Evolutionary conservation across 1,140 invertebrate species (phyloP).

Genomic region (Armadillidium nasatum): DNA sequence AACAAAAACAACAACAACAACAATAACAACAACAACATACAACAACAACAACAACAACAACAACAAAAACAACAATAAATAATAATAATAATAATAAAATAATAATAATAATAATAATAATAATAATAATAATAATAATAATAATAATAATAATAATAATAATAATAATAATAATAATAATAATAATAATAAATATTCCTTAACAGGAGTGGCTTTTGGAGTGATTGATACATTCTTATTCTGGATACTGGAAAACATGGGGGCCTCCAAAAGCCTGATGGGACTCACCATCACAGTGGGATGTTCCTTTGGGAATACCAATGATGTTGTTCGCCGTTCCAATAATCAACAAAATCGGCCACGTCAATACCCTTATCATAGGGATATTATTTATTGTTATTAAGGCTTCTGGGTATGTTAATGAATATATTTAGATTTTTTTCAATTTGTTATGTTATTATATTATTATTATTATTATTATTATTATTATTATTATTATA

Average conservation of each 20-base stretch:
- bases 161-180: too few relatives aligned
- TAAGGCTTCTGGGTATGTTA: constrained; percentile 63
- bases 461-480: too few relatives aligned
- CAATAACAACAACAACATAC: too few relatives aligned
- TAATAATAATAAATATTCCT: constrained; percentile 35
- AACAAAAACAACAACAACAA: too few relatives aligned
- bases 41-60: too few relatives aligned
- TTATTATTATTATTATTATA: too few relatives aligned
- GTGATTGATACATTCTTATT: constrained; percentile 82
- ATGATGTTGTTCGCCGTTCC: constrained; percentile 69
- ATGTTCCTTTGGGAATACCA: constrained; percentile 69
- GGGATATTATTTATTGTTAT: constrained; percentile 72
- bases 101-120: too few relatives aligned
- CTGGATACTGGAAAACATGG: constrained; percentile 75
- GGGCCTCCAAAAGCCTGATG: constrained; percentile 71
- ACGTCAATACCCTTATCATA: constrained; percentile 74
- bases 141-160: too few relatives aligned
- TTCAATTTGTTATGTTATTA: too few relatives aligned
- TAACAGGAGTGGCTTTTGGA: constrained; percentile 70
- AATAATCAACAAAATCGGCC: constrained; percentile 70
- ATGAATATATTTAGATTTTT: neutral
- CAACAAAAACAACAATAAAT: too few relatives aligned
- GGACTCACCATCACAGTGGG: constrained; percentile 77
- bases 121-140: too few relatives aligned
- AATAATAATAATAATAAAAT: too few relatives aligned